Evolutionary conservation across 2,797 vertebrate species (phyloP), one percentile per base, ranked within the genome.

Genomic region (Toxotes lorentzi): DNA sequence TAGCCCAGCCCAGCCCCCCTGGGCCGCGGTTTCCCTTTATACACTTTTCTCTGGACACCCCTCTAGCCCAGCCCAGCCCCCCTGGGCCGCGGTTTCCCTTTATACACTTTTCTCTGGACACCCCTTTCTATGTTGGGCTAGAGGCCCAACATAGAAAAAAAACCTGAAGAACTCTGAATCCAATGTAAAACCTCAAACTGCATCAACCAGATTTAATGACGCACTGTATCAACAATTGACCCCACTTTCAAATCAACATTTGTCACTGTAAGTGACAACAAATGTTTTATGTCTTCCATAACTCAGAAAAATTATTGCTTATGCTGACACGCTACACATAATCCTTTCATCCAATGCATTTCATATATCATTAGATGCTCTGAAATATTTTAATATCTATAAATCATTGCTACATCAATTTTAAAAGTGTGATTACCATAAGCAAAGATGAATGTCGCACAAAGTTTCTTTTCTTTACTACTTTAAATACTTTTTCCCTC

Each of bases 311-410:
- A 16, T 13, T 8, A 24, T 63, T 27, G 1, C 41, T 53, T 51
- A 50, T 14, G 23, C 16, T 17, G 40, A 53, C 59, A 43, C 9
- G 0, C 57, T 38, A 40, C 30, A 47, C 17, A 58, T 43, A 8
- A 70, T 57, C 35, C 21, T 62, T 63, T 16, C 60, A 70, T 51
- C 41, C 47, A 30, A 7, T 38, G 57, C 24, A 57, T 54, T 7
- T 9, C 13, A 1, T 7, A 19, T 17, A 38, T 65, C 43, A 62
- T 73, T 40, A 11, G 4, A 57, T 48, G 6, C 34, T 73, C 10
- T 6, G 35, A 43, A 16, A 17, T 62, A 53, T 63, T 53, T 58
- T 34, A 53, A 40, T 23, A 27, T 21, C 23, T 32, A 35, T 47
- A 19, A 34, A 64, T 51, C 13, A n/a, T 43, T 43, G n/a, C 19